Percentiles rank a stretch among this genome's conserved stretches.
Evolutionary conservation across 2,888 invertebrate species (phyloP).

Genomic region (Acleris cristana): DNA sequence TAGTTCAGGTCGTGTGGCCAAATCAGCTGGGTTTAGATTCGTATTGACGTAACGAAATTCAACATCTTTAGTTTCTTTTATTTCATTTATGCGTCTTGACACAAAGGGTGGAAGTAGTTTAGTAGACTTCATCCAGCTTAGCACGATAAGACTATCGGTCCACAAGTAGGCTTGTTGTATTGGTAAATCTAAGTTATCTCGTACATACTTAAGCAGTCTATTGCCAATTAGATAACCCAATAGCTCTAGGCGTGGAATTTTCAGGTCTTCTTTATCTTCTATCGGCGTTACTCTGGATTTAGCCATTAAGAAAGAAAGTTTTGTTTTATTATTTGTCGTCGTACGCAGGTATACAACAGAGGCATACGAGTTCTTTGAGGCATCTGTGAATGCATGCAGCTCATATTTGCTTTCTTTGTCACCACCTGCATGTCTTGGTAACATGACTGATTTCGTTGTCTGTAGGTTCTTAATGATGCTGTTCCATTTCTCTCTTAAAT

Average conservation of each 20-base stretch:
- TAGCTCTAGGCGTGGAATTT: neutral
- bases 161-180: neutral
- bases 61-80: neutral
- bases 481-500: neutral
- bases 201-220: neutral
- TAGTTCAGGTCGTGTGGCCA: too few relatives aligned
- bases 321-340: neutral
- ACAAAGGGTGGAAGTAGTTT: neutral
- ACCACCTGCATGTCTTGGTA: neutral
- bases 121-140: neutral
- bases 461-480: too few relatives aligned
- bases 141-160: neutral
- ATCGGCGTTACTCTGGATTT: neutral
- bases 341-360: neutral
- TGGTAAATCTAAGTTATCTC: neutral
- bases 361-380: neutral
- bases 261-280: neutral
- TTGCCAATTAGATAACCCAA: neutral
- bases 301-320: neutral
- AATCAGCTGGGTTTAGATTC: too few relatives aligned
- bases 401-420: neutral
- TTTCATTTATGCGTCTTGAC: neutral
- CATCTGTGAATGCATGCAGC: neutral
- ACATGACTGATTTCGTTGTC: neutral
- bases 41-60: too few relatives aligned